These are phyloP conservation scores for Hemicentrotus pulcherrimus DNA, from an alignment of 35 echinoderm and acorn worm genomes.

Conservation along the genomic window DNA sequence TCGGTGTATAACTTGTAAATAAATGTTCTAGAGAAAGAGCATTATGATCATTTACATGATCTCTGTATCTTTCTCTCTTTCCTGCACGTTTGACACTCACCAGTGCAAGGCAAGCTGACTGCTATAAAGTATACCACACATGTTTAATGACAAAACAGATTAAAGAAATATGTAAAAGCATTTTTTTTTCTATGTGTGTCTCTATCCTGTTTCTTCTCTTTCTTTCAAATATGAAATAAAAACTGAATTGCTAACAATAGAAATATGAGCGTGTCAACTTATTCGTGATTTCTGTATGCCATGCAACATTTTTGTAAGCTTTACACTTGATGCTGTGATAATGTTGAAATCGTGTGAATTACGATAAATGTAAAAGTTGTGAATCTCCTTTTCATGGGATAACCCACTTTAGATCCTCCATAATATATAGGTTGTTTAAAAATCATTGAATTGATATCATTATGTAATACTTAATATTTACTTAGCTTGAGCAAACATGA, in stretches of 20 bases:
- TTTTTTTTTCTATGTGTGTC: not conserved
- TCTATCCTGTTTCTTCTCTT: not conserved
- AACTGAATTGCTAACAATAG: constrained; percentile 19
- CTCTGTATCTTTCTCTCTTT: not conserved
- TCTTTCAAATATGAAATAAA: constrained; percentile 20
- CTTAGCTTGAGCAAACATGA: no score
- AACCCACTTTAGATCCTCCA: no score
- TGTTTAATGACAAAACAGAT: constrained; percentile 14
- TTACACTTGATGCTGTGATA: no score
- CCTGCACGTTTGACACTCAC: not conserved
- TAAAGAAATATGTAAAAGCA: constrained; percentile 1
- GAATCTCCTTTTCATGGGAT: no score
- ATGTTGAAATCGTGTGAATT: no score
- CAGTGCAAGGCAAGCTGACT: constrained; percentile 8
- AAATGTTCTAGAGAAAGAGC: not conserved
- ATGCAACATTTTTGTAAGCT: not conserved
- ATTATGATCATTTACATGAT: not conserved
- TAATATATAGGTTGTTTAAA: no score
- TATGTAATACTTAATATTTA: no score
- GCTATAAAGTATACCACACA: constrained; percentile 18
- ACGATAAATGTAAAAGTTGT: no score
- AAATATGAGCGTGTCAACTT: not conserved
- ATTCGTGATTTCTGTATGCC: not conserved
- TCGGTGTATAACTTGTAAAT: not conserved
- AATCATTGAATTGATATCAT: no score